A percentile compares a stretch with the other conserved stretches of the same genome.
phyloP scores from a whole-genome alignment of 37 sponge, comb jelly and placozoan genomes.

The Amphimedon queenslandica region DNA sequence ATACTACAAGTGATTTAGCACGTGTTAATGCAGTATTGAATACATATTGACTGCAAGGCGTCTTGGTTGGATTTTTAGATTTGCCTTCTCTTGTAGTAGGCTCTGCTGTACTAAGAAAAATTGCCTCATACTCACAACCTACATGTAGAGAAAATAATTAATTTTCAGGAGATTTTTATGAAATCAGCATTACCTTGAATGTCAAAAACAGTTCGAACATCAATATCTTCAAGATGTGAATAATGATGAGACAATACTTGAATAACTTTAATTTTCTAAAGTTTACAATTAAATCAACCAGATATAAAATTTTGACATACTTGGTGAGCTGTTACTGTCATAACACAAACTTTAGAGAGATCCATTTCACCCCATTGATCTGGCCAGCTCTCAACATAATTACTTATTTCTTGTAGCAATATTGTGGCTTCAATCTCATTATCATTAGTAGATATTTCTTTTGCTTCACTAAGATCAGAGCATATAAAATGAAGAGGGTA shows the following conservation, averaged over 20 bases:
- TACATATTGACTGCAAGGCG: conserved; percentile 12
- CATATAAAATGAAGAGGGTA: conserved; percentile 34
- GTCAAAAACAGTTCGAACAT: conserved; percentile 25
- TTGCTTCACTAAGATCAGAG: not conserved
- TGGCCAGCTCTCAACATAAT: conserved; percentile 43
- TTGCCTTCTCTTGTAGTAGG: conserved; percentile 7
- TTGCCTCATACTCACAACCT: conserved; percentile 29
- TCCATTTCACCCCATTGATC: conserved; percentile 17
- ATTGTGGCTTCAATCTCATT: conserved; percentile 7
- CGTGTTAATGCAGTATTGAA: conserved; percentile 34
- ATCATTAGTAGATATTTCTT: not conserved
- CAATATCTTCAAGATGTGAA: not conserved
- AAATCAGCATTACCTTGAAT: conserved; percentile 40
- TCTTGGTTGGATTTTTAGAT: conserved; percentile 13
- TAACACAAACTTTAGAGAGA: conserved; percentile 22
- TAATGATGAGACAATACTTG: not conserved
- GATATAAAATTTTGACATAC: conserved; percentile 18
- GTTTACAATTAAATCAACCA: not conserved
- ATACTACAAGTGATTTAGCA: conserved; percentile 26
- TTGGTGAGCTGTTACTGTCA: conserved; percentile 40
- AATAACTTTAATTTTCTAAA: not conserved
- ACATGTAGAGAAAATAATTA: not conserved
- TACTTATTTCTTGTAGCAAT: conserved; percentile 10
- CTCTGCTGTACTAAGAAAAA: conserved; percentile 35
- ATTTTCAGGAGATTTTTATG: not conserved